These are phyloP conservation scores for Sciurus carolinensis DNA, from an alignment of 2,797 vertebrate species.

Conservation along the genomic window DNA sequence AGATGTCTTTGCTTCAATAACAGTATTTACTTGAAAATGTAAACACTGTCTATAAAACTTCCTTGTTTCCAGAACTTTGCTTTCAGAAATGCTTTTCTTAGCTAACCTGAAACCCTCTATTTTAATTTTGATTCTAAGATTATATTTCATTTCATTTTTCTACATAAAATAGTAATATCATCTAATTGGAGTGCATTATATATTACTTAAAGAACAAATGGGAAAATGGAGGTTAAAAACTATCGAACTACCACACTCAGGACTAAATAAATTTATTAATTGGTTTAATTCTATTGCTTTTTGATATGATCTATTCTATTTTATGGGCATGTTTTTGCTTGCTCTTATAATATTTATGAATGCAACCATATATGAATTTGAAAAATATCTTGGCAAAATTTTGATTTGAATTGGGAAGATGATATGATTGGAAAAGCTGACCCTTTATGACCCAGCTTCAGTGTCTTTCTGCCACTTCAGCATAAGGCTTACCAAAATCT, in stretches of 20 bases:
- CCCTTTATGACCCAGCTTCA: neutral
- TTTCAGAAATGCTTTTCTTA: neutral
- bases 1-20: conserved; percentile 60
- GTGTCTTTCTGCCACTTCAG: neutral
- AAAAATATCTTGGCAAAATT: neutral
- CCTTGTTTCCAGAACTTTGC: neutral
- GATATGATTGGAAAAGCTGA: neutral
- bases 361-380: neutral
- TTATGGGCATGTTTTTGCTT: neutral
- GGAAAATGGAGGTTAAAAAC: neutral
- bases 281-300: neutral
- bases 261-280: neutral
- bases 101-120: neutral
- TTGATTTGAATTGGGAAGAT: neutral
- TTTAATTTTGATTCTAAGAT: neutral
- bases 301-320: neutral
- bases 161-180: neutral
- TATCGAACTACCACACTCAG: neutral
- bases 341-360: neutral
- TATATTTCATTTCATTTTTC: conserved; percentile 21
- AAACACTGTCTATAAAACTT: conserved; percentile 1
- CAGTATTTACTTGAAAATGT: conserved; percentile 36
- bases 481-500: neutral
- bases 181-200: neutral
- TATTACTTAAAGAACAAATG: neutral